These are phyloP conservation scores for Melanotaenia nigrans DNA, from an alignment of 2,797 vertebrate species.

Conservation along the genomic window DNA sequence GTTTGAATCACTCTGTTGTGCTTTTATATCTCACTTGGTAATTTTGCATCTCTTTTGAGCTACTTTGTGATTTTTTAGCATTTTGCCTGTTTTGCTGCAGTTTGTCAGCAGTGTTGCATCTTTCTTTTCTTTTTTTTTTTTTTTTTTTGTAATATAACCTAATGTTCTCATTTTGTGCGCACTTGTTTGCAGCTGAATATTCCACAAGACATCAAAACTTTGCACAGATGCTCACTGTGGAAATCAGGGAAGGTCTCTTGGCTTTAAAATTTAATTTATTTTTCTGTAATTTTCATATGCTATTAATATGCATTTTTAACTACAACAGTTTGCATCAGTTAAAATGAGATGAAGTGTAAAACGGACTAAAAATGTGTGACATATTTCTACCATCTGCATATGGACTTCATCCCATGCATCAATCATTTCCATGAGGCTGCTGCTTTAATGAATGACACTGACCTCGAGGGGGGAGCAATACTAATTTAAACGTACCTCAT, in stretches of 20 bases:
- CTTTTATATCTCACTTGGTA: too few relatives aligned
- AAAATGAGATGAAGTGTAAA: not conserved
- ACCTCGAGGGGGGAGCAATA: not conserved
- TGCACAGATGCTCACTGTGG: not conserved
- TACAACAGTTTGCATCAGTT: not conserved
- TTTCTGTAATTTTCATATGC: not conserved
- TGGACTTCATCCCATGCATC: slow-evolving; percentile 29
- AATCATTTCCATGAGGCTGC: slow-evolving; percentile 11
- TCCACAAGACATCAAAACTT: not conserved
- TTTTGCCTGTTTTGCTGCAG: not conserved
- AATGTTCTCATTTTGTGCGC: not conserved
- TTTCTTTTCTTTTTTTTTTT: not conserved
- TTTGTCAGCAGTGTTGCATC: not conserved
- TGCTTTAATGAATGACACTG: slow-evolving; percentile 3
- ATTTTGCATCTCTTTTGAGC: not conserved
- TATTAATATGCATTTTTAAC: not conserved
- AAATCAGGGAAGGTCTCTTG: not conserved
- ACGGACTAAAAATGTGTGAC: not conserved
- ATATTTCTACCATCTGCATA: slow-evolving; percentile 9
- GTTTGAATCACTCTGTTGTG: too few relatives aligned
- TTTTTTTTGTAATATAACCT: not conserved
- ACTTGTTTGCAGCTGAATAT: not conserved
- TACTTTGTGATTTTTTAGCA: not conserved
- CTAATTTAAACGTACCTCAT: slow-evolving; percentile 4
- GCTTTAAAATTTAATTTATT: not conserved